Conservation (phyloP, 2,797 vertebrate species). For the Bufotes viridis region DNA sequence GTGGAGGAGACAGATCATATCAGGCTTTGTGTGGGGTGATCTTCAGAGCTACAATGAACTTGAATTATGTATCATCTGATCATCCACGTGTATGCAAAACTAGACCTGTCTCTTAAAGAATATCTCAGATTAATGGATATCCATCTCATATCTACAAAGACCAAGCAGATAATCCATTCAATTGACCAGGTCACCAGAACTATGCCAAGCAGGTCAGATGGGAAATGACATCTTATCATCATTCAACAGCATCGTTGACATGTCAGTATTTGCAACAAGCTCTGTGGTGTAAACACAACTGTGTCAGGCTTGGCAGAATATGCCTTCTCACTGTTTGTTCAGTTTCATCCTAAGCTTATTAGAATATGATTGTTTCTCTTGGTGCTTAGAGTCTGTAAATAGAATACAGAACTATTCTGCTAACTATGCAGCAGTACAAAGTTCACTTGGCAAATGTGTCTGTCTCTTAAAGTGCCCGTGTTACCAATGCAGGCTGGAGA, state of each 20-base stretch:
- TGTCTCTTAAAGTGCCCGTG: not conserved
- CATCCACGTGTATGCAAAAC: not conserved
- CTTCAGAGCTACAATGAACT: not conserved
- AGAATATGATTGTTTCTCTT: constrained; percentile 48
- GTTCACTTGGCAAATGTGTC: constrained; percentile 35
- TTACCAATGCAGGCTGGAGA: not conserved
- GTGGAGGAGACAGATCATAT: not conserved
- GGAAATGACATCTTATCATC: constrained; percentile 36
- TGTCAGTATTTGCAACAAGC: constrained; percentile 41
- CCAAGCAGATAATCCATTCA: not conserved
- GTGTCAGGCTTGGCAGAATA: constrained; percentile 58
- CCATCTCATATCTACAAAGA: not conserved
- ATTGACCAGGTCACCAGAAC: not conserved
- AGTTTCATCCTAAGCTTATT: constrained; percentile 52
- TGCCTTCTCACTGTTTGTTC: constrained; percentile 38
- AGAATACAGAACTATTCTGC: constrained; percentile 23
- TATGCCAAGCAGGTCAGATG: not conserved
- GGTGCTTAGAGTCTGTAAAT: constrained; percentile 52
- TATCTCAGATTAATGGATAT: not conserved
- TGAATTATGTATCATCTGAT: not conserved
- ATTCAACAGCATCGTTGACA: constrained; percentile 53
- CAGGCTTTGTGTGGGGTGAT: not conserved
- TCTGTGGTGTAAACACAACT: constrained; percentile 42
- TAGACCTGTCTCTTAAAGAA: not conserved
- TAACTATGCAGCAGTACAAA: constrained; percentile 42